phyloP scores from a whole-genome alignment of 2,797 vertebrate genomes.

The Microchirus variegatus region DNA sequence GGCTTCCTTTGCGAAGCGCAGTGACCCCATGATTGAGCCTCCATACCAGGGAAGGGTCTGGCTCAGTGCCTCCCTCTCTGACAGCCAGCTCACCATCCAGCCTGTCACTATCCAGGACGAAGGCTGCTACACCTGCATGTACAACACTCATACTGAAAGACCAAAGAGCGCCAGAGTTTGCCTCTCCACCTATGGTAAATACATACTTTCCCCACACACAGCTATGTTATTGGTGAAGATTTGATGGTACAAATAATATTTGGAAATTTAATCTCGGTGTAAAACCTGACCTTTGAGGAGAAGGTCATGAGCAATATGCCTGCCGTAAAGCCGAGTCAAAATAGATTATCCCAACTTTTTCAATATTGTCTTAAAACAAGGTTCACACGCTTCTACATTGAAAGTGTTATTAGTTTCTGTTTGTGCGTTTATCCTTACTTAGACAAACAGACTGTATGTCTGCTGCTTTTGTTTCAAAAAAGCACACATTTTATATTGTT shows the following conservation, averaged over 20 bases:
- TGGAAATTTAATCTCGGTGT: not conserved
- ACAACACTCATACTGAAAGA: conserved; percentile 62
- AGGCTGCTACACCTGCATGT: conserved; percentile 83
- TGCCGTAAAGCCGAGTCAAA: too few species aligned
- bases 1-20: conserved; percentile 74
- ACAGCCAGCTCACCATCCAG: conserved; percentile 77
- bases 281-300: too few species aligned
- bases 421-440: too few species aligned
- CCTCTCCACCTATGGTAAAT: conserved; percentile 79
- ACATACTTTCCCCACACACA: not conserved
- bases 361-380: too few species aligned
- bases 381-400: too few species aligned
- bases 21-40: conserved; percentile 80
- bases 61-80: conserved; percentile 74
- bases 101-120: conserved; percentile 78
- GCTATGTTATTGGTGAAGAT: not conserved
- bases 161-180: conserved; percentile 74
- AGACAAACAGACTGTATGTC: too few species aligned
- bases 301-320: too few species aligned
- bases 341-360: too few species aligned
- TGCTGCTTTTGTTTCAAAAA: too few species aligned
- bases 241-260: not conserved
- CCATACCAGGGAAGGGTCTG: conserved; percentile 71
- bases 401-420: too few species aligned
- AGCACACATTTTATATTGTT: too few species aligned